A percentile compares a stretch with the other conserved stretches of the same genome.
phyloP scores from a whole-genome alignment of 23 tunicate genomes.

The Trididemnum clinides region DNA sequence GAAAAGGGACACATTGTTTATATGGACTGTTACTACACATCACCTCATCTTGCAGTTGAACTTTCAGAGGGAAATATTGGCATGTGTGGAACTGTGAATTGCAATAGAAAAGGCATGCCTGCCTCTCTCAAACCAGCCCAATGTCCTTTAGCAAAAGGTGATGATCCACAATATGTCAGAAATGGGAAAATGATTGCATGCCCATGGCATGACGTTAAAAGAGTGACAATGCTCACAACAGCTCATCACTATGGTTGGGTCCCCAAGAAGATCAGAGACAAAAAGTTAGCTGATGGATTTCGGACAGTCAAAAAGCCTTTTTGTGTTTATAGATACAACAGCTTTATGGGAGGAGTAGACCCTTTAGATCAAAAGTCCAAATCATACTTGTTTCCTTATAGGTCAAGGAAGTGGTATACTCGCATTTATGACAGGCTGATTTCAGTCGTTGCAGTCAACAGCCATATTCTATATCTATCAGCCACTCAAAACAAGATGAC shows the following conservation, averaged over 20 bases:
- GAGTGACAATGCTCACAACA: conserved; percentile 29
- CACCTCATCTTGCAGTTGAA: conserved; percentile 15
- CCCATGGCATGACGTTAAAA: conserved; percentile 38
- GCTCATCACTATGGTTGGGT: conserved; percentile 27
- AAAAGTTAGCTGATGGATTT: conserved; percentile 19
- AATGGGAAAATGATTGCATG: conserved; percentile 11
- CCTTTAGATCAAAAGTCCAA: conserved; percentile 17
- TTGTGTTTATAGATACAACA: conserved; percentile 31
- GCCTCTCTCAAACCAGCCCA: conserved; percentile 16
- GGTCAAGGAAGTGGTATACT: conserved; percentile 35
- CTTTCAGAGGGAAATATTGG: conserved; percentile 10
- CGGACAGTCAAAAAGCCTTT: conserved; percentile 7
- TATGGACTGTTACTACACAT: conserved; percentile 34
- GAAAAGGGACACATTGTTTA: conserved; percentile 28
- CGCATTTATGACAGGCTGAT: conserved; percentile 36
- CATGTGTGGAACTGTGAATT: conserved; percentile 35
- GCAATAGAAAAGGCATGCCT: conserved; percentile 41
- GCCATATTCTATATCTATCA: conserved; percentile 14
- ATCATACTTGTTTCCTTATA: conserved; percentile 28
- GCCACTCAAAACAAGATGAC: conserved; percentile 20
- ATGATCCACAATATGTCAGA: conserved; percentile 19
- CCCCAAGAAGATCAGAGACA: conserved; percentile 22
- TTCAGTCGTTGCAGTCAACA: conserved; percentile 23
- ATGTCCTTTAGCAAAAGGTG: conserved; percentile 28
- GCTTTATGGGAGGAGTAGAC: conserved; percentile 27